A percentile compares a stretch with the other conserved stretches of the same genome.
These are phyloP conservation scores for Torymus texanus DNA, from an alignment of 2,888 invertebrate species.

Conservation along the genomic window DNA sequence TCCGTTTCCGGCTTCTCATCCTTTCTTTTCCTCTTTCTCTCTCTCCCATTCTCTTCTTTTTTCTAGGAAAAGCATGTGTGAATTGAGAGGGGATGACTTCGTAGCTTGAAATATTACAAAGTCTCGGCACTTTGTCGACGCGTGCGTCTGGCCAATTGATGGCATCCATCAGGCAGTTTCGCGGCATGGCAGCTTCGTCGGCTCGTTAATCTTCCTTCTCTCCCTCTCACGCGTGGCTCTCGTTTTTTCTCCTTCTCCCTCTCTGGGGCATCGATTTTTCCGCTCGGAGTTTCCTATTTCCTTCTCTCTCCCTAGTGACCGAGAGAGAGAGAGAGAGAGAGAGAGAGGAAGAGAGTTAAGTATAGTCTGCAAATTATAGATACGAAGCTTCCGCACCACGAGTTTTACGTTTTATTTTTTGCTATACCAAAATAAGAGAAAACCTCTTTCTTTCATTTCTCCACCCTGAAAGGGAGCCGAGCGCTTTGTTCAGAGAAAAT, in stretches of 20 bases:
- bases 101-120: slow-evolving; percentile 37
- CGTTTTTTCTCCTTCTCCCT: neutral
- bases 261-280: neutral
- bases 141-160: slow-evolving; percentile 57
- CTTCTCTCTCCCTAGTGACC: neutral
- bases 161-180: slow-evolving; percentile 53
- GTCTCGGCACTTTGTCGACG: slow-evolving; percentile 56
- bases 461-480: too few relatives aligned
- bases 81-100: too few relatives aligned
- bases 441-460: too few relatives aligned
- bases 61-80: neutral
- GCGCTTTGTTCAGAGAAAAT: too few relatives aligned
- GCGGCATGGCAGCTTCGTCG: neutral
- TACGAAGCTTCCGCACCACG: neutral
- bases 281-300: neutral
- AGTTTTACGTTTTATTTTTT: too few relatives aligned
- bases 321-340: neutral
- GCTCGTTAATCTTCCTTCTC: slow-evolving; percentile 37
- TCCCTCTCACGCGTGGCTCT: too few relatives aligned
- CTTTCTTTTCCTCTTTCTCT: neutral
- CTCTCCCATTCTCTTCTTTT: neutral
- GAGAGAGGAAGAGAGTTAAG: neutral
- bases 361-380: slow-evolving; percentile 5
- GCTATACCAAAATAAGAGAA: too few relatives aligned
- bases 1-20: neutral